Evolutionary conservation across 53 echinoderm and acorn worm genomes (phyloP).

Genomic region (Paracentrotus lividus): DNA sequence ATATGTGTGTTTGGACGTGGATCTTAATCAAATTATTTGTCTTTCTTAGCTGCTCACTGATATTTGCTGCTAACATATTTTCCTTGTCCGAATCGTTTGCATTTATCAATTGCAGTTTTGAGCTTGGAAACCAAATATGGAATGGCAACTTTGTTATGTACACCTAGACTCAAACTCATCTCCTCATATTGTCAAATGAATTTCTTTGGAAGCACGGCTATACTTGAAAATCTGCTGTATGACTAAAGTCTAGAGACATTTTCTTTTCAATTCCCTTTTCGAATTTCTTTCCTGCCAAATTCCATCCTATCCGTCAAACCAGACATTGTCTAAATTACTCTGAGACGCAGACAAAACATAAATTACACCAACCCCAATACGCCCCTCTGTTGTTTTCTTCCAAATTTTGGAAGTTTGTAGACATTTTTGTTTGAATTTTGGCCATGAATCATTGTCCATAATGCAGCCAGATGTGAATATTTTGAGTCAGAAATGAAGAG

Average conservation of each 20-base stretch:
- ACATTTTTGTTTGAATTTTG: not conserved
- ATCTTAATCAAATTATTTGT: too few relatives aligned
- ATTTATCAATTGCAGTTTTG: too few relatives aligned
- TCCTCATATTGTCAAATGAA: too few relatives aligned
- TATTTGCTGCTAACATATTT: too few relatives aligned
- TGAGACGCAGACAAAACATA: slow-evolving; percentile 28
- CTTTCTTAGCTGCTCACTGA: too few relatives aligned
- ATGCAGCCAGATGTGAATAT: not conserved
- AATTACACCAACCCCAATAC: slow-evolving; percentile 17
- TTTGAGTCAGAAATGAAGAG: not conserved
- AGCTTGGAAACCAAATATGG: too few relatives aligned
- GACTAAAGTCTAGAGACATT: slow-evolving; percentile 35
- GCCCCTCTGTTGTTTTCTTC: slow-evolving; percentile 17
- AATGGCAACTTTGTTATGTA: too few relatives aligned
- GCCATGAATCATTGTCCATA: not conserved
- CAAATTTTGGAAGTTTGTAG: not conserved
- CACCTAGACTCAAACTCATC: too few relatives aligned
- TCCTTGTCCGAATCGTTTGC: too few relatives aligned
- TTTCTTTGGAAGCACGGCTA: too few relatives aligned
- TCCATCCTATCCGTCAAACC: not conserved
- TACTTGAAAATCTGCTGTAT: not conserved
- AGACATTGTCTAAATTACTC: slow-evolving; percentile 32
- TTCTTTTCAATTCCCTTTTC: slow-evolving; percentile 3
- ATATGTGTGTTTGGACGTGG: too few relatives aligned
- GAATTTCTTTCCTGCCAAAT: not conserved